Evolutionary conservation across 2,888 invertebrate species (phyloP), one percentile per base, ranked within the genome.

Genomic region (Micoletzkya japonica): DNA sequence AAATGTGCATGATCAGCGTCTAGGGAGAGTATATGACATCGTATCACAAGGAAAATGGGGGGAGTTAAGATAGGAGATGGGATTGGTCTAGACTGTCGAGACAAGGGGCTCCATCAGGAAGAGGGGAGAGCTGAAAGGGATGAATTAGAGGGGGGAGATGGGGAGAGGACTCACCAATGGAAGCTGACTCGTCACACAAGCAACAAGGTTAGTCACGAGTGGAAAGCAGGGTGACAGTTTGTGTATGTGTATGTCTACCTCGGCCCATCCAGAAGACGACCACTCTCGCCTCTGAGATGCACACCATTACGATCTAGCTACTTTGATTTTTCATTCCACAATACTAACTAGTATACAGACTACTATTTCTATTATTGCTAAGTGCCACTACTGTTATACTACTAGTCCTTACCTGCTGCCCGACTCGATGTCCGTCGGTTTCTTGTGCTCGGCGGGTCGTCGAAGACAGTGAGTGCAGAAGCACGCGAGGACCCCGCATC

Each of bases 401-500:
- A 59, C 59, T 37, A 4, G 39, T 39, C 39, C 32, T 4, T 63
- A 34, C 26, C 66, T 28, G 37, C 76, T 73, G 63, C 76, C 77
- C 34, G 73, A 44, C 54, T 79, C 79, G 24, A 76, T 44, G 68
- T 76, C 77, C 56, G 70, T 70, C 24, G 71, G 71, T 36, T 75
- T 76, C 14, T 70, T 54, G 20, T 58, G 39, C 14, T 70, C n/a
- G 10, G 49, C 63, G 7, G 72, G 59, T 61, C 76, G 76, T 7
- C 80, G 80, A 61, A 78, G 81, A 34, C 79, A 72, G 50, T 83
- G 78, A 26, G 79, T 71, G 71, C 80, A 81, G 61, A 87, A 76
- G 70, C 85, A 86, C 82, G 86, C 86, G 37, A 87, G 77, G 24
- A 88, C 76, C 39, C 88, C 88, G 76, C 90, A 89, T 80, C 89